Base-by-base conservation (phyloP, 2,113 vertebrate genomes). In the Nothobranchius kuhntae region DNA sequence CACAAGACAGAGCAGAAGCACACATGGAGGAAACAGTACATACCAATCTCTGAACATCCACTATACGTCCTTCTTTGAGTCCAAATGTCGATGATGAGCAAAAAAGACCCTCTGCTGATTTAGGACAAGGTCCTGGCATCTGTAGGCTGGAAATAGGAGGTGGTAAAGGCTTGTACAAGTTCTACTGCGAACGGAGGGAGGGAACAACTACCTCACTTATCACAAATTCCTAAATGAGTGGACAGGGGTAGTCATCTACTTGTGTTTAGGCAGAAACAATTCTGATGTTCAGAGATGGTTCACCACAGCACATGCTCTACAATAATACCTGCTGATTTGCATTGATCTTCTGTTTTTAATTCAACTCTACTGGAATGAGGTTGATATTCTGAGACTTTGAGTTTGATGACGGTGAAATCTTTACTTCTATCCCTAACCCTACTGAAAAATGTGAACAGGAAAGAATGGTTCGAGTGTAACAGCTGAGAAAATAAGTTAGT, bases 101-200 rank as follows among this genome's bases (percentile, higher is more conserved):
- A 72, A 21, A 85, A 59, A 45, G 75, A 81, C 61, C 62, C 53
- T 36, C 6, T 15, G 55, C 73, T 78, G 75, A 85, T 77, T 77
- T 62, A 48, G 77, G 83, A 71, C 57, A 46, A 45, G 1, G 40
- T 36, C 55, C 62, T 63, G 55, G 68, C 76, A 81, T 86, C 82
- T 78, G 78, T 50, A 36, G 9, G 58, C 62, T 35, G 67, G 72
- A 78, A 75, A 61, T 67, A 70, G 83, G 71, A 75, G 61, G 75
- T 48, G 66, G 64, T 6, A 52, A 72, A 67, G 64, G 51, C 58
- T 53, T 47, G 15, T 35, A 45, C 67, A 73, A 53, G 66, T 76
- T 86, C 73, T 77, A 40, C 26, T 44, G 4, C 17, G 51, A 59
- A 73, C 46, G 42, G 36, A 69, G 86, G 83, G 74, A 71, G 73